Percentiles rank a stretch among this genome's conserved stretches.
Evolutionary conservation across 1,140 invertebrate species (phyloP).

Genomic region (Leptinotarsa undecemlineata): DNA sequence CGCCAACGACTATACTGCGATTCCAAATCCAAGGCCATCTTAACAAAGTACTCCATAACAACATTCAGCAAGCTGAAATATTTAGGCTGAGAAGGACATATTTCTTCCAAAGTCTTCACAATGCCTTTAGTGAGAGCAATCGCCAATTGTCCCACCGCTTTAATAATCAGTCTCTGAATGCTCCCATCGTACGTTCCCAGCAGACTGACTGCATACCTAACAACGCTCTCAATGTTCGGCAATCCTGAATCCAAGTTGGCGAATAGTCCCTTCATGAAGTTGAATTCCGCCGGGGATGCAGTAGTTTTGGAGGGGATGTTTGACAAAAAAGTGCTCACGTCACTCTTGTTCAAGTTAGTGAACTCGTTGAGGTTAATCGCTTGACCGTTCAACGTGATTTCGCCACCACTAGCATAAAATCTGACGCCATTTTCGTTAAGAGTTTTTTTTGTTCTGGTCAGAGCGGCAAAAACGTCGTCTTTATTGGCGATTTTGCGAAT

Average conservation of each 20-base stretch:
- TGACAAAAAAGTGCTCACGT: conserved; percentile 30
- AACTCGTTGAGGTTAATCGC: conserved; percentile 45
- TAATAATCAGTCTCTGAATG: conserved; percentile 25
- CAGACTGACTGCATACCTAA: neutral
- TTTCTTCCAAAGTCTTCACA: conserved; percentile 1
- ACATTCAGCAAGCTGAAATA: conserved; percentile 25
- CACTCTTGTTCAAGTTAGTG: conserved; percentile 31
- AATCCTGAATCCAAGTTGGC: conserved; percentile 6
- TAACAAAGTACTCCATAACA: conserved; percentile 33
- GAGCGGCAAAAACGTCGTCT: conserved; percentile 48
- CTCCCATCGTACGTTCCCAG: conserved; percentile 17
- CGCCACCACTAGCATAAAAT: conserved; percentile 40
- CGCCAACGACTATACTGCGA: conserved; percentile 30
- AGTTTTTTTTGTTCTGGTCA: conserved; percentile 44
- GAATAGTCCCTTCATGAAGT: neutral
- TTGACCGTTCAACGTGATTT: conserved; percentile 46
- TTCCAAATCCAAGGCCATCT: conserved; percentile 27
- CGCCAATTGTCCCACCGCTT: conserved; percentile 11
- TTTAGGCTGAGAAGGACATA: conserved; percentile 28
- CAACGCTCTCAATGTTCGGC: conserved; percentile 9
- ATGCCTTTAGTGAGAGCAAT: neutral
- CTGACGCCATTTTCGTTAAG: conserved; percentile 45
- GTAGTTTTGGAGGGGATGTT: conserved; percentile 32
- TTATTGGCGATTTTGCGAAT: conserved; percentile 46
- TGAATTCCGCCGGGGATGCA: neutral